phyloP scores from a whole-genome alignment of 2,797 vertebrate genomes.

The Choloepus didactylus region DNA sequence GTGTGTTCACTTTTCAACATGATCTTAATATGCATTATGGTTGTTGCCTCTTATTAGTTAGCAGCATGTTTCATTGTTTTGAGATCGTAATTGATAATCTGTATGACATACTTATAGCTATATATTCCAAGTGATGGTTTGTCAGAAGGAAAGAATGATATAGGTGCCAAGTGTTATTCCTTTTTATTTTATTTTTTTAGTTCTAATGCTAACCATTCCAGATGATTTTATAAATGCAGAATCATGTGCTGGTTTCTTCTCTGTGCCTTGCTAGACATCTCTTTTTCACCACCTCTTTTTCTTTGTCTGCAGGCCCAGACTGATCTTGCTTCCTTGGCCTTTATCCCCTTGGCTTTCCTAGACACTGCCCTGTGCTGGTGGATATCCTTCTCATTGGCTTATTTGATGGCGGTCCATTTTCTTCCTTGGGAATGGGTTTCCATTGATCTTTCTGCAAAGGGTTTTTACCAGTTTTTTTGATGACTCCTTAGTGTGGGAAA shows the following conservation, averaged over 20 bases:
- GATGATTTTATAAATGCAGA: constrained; percentile 63
- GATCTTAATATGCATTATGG: background rate
- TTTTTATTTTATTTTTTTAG: constrained; percentile 57
- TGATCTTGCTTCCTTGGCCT: constrained; percentile 93
- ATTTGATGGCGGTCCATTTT: constrained; percentile 82
- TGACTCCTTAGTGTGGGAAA: constrained; percentile 64
- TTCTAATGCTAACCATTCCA: constrained; percentile 34
- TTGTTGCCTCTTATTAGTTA: constrained; percentile 1
- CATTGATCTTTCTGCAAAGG: constrained; percentile 74
- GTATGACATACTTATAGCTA: background rate
- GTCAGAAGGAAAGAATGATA: constrained; percentile 20
- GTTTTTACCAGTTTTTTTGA: constrained; percentile 61
- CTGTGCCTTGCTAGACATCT: constrained; percentile 80
- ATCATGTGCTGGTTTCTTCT: constrained; percentile 73
- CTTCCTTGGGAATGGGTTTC: constrained; percentile 74
- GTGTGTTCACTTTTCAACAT: constrained; percentile 35
- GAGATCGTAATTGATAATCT: constrained; percentile 49
- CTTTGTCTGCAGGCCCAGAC: constrained; percentile 92
- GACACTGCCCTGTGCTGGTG: constrained; percentile 93
- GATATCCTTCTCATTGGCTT: constrained; percentile 91
- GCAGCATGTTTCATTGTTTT: constrained; percentile 44
- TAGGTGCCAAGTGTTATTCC: background rate
- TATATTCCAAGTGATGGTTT: constrained; percentile 13
- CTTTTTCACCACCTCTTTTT: constrained; percentile 88
- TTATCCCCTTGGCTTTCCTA: constrained; percentile 93